Percentiles rank a stretch among this genome's conserved stretches.
Conservation (phyloP, 1,140 invertebrate genomes). For the Harpegnathos saltator region DNA sequence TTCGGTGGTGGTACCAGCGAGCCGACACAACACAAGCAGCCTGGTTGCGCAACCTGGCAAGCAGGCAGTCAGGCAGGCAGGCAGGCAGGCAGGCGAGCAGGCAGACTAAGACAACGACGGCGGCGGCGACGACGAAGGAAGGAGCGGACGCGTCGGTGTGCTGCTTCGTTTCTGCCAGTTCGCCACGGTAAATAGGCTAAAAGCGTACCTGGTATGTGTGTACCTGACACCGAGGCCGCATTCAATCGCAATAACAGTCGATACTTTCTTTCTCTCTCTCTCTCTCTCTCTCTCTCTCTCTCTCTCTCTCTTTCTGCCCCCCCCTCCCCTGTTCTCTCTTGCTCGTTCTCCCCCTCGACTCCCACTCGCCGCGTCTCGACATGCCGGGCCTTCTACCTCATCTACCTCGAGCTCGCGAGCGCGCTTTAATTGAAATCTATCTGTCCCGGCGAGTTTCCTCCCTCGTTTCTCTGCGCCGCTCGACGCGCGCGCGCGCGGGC, state of each 20-base stretch:
- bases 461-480: neutral
- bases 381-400: neutral
- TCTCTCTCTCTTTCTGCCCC: neutral
- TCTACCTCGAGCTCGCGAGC: neutral
- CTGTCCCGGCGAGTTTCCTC: neutral
- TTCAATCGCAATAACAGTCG: conserved; percentile 13
- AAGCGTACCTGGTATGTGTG: conserved; percentile 48
- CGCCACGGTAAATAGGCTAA: conserved; percentile 59
- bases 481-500: neutral
- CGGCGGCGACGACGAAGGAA: neutral
- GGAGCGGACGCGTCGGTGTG: neutral
- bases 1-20: neutral
- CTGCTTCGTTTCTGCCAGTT: conserved; percentile 51
- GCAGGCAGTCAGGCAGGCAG: conserved; percentile 15
- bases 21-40: conserved; percentile 4
- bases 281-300: neutral
- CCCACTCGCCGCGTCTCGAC: neutral
- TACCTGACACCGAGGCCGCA: conserved; percentile 58
- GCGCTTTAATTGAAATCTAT: conserved; percentile 14
- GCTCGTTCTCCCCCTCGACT: no score
- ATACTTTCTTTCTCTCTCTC: conserved; percentile 48
- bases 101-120: conserved; percentile 8
- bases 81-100: neutral
- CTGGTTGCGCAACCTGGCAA: conserved; percentile 52
- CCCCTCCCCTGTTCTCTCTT: no score